These are phyloP conservation scores for Pangasius sanitwongsei DNA, from an alignment of 2,797 vertebrate species.

Conservation along the genomic window DNA sequence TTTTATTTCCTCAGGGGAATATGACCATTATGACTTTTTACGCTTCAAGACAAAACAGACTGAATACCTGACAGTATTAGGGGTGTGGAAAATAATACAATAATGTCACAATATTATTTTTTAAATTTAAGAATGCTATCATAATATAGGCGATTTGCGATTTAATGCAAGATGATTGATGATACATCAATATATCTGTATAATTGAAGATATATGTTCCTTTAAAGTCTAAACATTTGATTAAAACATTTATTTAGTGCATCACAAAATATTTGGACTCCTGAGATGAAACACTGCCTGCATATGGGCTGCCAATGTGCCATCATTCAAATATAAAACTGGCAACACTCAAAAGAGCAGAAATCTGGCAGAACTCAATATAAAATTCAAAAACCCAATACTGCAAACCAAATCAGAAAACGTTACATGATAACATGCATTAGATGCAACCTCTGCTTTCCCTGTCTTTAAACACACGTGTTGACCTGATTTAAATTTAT, in stretches of 20 bases:
- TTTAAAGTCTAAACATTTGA: not conserved
- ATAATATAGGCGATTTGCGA: not conserved
- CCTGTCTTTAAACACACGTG: not conserved
- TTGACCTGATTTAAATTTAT: not conserved
- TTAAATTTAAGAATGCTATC: not conserved
- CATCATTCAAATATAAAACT: slow-evolving; percentile 6
- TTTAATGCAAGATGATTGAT: not conserved
- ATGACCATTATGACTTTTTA: not conserved
- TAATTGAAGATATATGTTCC: not conserved
- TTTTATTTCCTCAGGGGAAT: not conserved
- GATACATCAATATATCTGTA: no score
- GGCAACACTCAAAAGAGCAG: not conserved
- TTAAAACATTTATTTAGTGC: not conserved
- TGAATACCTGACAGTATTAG: not conserved
- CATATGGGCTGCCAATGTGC: not conserved
- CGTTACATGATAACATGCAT: not conserved
- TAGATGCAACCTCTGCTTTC: not conserved
- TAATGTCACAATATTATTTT: not conserved
- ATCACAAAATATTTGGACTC: not conserved
- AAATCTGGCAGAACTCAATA: not conserved
- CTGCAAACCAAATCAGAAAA: slow-evolving; percentile 2
- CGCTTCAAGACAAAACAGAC: not conserved
- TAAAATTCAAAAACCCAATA: not conserved
- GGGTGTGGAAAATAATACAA: not conserved
- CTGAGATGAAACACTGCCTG: not conserved